Evolutionary conservation across 2,797 vertebrate species (phyloP), one percentile per base, ranked within the genome.

Genomic region (Lithobates pipiens): DNA sequence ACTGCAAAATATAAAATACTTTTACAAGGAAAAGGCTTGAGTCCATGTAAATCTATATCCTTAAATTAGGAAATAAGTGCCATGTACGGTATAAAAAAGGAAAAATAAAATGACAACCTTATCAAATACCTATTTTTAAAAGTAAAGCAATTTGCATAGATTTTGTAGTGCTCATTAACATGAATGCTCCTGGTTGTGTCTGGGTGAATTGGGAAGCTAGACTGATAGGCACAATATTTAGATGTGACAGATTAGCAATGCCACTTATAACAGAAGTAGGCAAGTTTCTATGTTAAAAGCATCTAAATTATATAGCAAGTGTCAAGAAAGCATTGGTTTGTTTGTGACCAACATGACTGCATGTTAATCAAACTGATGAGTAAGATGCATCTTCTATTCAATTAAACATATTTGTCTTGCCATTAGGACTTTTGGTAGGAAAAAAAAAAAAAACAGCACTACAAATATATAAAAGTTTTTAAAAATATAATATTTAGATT

Each of bases 71-170:
- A n/a, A 42, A 72, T 69, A 54, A 69, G 73, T 83, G 73, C 81
- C 74, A 76, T 36, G 21, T 61, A 27, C 10, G 44, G 44, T 9
- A 80, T 34, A 4, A 23, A 21, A 25, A 21, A 5, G n/a, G n/a
- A 16, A 36, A 80, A 32, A 54, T 25, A 44, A 5, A 46, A 54
- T 8, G 32, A 54, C 23, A 71, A 70, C 71, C 15, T n/a, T n/a
- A 46, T 25, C 13, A 16, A 74, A 29, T 27, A 73, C 0, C 39
- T 39, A 46, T 42, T 11, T 23, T 29, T 27, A 13, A 74, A 46
- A 32, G 21, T 44, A 27, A 13, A 11, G 10, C 50, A 73, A 68
- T 68, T 85, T 85, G 83, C 83, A 85, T 85, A 85, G 83, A 78
- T 85, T 85, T 63, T 57, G 68, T 42, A 72, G 80, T 82, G 69